A percentile compares a stretch with the other conserved stretches of the same genome.
phyloP scores from a whole-genome alignment of 2,888 invertebrate genomes.

The Ecliptopera silaceata region DNA sequence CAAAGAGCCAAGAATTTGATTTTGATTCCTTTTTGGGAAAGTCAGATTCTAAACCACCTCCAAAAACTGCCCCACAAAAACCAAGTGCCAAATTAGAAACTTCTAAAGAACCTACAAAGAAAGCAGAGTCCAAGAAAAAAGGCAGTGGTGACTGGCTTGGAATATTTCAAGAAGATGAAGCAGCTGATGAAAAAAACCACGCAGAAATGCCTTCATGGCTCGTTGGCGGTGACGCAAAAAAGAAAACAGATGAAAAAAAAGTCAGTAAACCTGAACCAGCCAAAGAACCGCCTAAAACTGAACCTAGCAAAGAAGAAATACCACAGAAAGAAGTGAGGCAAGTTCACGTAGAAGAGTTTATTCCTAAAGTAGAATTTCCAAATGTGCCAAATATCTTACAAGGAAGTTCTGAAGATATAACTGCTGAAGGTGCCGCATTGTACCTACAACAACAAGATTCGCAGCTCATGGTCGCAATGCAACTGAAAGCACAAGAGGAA shows the following conservation, averaged over 20 bases:
- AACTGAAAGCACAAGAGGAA: slow-evolving; percentile 85
- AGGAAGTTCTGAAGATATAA: slow-evolving; percentile 65
- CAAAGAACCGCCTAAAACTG: slow-evolving; percentile 38
- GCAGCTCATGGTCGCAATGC: slow-evolving; percentile 83
- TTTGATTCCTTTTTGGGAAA: slow-evolving; percentile 65
- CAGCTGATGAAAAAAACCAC: slow-evolving; percentile 51
- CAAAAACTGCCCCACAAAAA: slow-evolving; percentile 46
- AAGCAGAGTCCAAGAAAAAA: slow-evolving; percentile 52
- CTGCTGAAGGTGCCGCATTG: slow-evolving; percentile 79
- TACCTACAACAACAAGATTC: slow-evolving; percentile 85
- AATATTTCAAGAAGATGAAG: slow-evolving; percentile 67
- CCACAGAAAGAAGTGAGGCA: slow-evolving; percentile 33
- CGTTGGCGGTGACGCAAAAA: slow-evolving; percentile 57
- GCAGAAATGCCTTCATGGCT: slow-evolving; percentile 73
- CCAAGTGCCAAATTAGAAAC: slow-evolving; percentile 41
- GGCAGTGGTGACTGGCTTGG: slow-evolving; percentile 74
- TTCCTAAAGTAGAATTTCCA: slow-evolving; percentile 30
- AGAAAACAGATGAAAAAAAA: slow-evolving; percentile 49
- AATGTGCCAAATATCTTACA: slow-evolving; percentile 42
- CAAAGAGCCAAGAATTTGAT: slow-evolving; percentile 65
- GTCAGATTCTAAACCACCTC: slow-evolving; percentile 40
- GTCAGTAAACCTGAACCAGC: slow-evolving; percentile 23
- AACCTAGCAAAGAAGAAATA: slow-evolving; percentile 33
- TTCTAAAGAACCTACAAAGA: slow-evolving; percentile 44
- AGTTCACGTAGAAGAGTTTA: slow-evolving; percentile 30